Evolutionary conservation across 2,888 invertebrate species (phyloP), one percentile per base, ranked within the genome.

Genomic region (Pachycephus smyrnensis): DNA sequence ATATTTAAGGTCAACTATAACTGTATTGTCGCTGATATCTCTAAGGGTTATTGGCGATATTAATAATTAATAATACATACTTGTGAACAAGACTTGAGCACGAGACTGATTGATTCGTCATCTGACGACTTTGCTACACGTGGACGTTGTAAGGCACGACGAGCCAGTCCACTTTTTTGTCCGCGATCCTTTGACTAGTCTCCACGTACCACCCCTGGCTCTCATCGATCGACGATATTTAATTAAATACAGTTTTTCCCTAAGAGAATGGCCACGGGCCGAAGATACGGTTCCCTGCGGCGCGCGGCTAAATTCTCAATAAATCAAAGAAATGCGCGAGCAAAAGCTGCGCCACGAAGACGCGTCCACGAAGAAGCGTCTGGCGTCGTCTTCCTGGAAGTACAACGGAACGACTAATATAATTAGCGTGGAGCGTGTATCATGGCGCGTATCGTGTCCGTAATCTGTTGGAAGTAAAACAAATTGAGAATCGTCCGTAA

Each of bases 201-300:
- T 73, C 75, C 73, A 40, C 77, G 73, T 75, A 73, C 77, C 74
- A 78, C 75, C 68, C 40, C 33, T 78, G 31, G 11, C 74, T 77
- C 79, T 78, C 80, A 75, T 71, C 76, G 79, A 79, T 78, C 80
- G 73, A 73, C 68, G 81, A 84, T 84, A 85, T 84, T 88, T 89
- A 90, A 90, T 90, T 90, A 88, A 89, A 90, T 90, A 87, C 89
- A 87, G 82, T 87, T 88, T 89, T 89, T 89, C 80, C 74, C 76
- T 68, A 80, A 83, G 77, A 73, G 74, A 75, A 69, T 68, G 78
- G 75, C 69, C 69, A 15, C 15, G 40, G 40, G 15, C 6, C 15
- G 40, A 15, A 40, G 40, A 40, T 40, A 40, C 40, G 40, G 40
- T 40, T 40, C 40, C 40, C 40, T 40, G 40, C 15, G 40, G 40